phyloP scores from a whole-genome alignment of 2,888 invertebrate species.

The Mallateleia sp. region DNA sequence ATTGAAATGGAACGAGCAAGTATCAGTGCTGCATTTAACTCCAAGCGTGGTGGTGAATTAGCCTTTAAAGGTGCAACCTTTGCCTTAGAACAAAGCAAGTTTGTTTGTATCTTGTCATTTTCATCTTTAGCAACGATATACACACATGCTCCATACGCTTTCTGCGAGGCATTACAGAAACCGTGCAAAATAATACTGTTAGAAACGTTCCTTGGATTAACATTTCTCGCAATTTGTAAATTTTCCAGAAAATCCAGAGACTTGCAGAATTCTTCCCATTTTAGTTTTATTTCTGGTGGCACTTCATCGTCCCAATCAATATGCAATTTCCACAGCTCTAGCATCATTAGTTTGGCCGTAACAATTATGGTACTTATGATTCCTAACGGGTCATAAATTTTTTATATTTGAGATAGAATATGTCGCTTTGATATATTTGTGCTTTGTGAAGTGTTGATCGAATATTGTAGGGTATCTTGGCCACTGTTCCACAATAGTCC shows the following conservation, averaged over 20 bases:
- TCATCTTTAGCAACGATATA: slow-evolving; percentile 58
- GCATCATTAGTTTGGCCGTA: slow-evolving; percentile 62
- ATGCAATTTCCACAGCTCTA: slow-evolving; percentile 39
- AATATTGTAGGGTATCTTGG: slow-evolving; percentile 53
- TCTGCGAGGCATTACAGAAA: slow-evolving; percentile 79
- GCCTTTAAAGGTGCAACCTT: slow-evolving; percentile 40
- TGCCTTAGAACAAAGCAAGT: slow-evolving; percentile 69
- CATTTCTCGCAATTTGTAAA: slow-evolving; percentile 42
- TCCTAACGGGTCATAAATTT: slow-evolving; percentile 72
- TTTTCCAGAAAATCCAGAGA: slow-evolving; percentile 34
- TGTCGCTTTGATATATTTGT: slow-evolving; percentile 30
- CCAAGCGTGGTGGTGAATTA: slow-evolving; percentile 19
- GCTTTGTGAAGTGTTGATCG: slow-evolving; percentile 5
- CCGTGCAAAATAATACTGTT: slow-evolving; percentile 55
- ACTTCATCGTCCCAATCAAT: slow-evolving; percentile 50
- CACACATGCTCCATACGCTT: slow-evolving; percentile 80
- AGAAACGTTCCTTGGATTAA: slow-evolving; percentile 1
- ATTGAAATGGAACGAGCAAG: slow-evolving; percentile 5
- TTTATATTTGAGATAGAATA: slow-evolving; percentile 61
- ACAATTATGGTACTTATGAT: slow-evolving; percentile 59
- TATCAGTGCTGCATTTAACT: slow-evolving; percentile 38
- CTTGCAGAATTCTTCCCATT: slow-evolving; percentile 16
- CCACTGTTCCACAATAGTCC: slow-evolving; percentile 66
- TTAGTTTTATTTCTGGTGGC: background rate
- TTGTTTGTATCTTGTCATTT: background rate